Conservation (phyloP, 2,888 invertebrate genomes). For the Calliopum simillimum region DNA sequence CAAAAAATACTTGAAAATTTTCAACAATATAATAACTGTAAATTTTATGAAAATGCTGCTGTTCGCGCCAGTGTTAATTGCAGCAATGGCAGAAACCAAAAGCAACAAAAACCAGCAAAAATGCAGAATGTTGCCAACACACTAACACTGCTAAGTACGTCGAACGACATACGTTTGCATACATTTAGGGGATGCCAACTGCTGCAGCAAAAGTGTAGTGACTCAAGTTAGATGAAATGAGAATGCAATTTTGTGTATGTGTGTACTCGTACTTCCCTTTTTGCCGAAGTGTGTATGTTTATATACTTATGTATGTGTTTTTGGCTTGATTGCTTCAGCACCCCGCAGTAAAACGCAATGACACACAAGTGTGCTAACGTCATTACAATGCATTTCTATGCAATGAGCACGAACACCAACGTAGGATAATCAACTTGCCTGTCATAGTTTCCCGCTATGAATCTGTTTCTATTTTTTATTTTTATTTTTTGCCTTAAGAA, state of each 20-base stretch:
- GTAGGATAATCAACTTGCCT: constrained; percentile 9
- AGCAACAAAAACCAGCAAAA: background rate
- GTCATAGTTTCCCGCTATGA: too few relatives aligned
- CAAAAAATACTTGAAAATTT: constrained; percentile 19
- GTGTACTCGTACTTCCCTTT: background rate
- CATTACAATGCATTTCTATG: constrained; percentile 12
- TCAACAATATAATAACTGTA: constrained; percentile 32
- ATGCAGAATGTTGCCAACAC: background rate
- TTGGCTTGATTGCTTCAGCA: background rate
- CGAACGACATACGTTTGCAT: too few relatives aligned
- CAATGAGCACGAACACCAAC: constrained; percentile 19
- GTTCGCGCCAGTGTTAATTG: constrained; percentile 29
- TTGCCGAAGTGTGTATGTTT: constrained; percentile 8
- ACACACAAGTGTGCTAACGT: background rate
- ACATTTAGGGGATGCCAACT: too few relatives aligned
- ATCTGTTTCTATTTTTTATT: too few relatives aligned
- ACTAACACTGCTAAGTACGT: background rate
- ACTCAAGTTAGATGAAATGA: background rate
- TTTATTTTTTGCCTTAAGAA: too few relatives aligned
- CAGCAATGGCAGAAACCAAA: background rate
- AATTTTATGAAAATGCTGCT: constrained; percentile 20
- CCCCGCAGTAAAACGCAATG: background rate
- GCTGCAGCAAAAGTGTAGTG: too few relatives aligned
- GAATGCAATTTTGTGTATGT: constrained; percentile 16
- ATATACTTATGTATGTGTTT: constrained; percentile 27